Percentiles rank a stretch among this genome's conserved stretches.
These are phyloP conservation scores for Physocephala rufipes DNA, from an alignment of 2,888 invertebrate species.

Conservation along the genomic window DNA sequence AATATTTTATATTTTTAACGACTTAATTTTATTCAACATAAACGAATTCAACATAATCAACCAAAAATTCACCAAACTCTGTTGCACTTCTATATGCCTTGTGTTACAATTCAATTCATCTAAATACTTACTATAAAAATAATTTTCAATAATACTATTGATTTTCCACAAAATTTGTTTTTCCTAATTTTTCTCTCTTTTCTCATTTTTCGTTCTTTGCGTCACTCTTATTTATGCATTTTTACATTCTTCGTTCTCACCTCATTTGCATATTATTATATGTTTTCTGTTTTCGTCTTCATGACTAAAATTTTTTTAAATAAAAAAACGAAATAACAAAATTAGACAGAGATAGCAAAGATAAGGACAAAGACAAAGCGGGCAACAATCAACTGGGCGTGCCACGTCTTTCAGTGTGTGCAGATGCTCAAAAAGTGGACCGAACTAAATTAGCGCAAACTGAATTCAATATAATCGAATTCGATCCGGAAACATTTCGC, in stretches of 20 bases:
- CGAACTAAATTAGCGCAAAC: constrained; percentile 90
- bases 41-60: neutral
- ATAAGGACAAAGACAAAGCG: constrained; percentile 81
- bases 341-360: constrained; percentile 81
- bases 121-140: neutral
- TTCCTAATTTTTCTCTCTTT: constrained; percentile 32
- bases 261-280: neutral
- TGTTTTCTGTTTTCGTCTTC: constrained; percentile 32
- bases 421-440: constrained; percentile 93
- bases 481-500: constrained; percentile 92
- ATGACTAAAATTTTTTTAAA: constrained; percentile 4
- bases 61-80: constrained; percentile 19
- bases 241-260: neutral
- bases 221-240: constrained; percentile 23
- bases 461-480: constrained; percentile 95
- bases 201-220: constrained; percentile 20
- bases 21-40: neutral
- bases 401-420: constrained; percentile 89
- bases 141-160: neutral
- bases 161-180: constrained; percentile 29
- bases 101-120: neutral
- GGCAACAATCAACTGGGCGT: constrained; percentile 80
- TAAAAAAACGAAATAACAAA: constrained; percentile 40
- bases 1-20: neutral
- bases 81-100: constrained; percentile 7